These are phyloP conservation scores for Xestobium rufovillosum DNA, from an alignment of 2,888 invertebrate species.

Conservation along the genomic window DNA sequence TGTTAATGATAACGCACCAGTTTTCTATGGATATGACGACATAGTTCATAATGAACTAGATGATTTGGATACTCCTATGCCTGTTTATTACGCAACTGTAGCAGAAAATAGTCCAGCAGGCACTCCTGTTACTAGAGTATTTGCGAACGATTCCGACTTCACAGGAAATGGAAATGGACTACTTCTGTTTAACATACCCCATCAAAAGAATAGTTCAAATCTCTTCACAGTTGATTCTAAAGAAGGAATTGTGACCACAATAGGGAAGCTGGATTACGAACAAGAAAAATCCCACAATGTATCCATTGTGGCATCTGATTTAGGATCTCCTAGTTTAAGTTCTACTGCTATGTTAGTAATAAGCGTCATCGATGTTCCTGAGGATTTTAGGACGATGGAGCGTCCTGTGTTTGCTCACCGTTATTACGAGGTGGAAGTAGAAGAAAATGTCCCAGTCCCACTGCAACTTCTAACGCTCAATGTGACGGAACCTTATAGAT, in stretches of 20 bases:
- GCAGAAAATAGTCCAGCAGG: slow-evolving; percentile 71
- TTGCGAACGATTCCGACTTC: slow-evolving; percentile 80
- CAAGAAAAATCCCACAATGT: slow-evolving; percentile 60
- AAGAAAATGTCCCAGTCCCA: slow-evolving; percentile 73
- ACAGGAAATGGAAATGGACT: slow-evolving; percentile 81
- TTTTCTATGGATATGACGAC: slow-evolving; percentile 71
- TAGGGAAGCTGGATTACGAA: slow-evolving; percentile 66
- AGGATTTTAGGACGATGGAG: slow-evolving; percentile 41
- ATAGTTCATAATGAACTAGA: slow-evolving; percentile 45
- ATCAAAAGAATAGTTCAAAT: slow-evolving; percentile 54
- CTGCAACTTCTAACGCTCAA: slow-evolving; percentile 68
- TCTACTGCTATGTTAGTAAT: slow-evolving; percentile 68
- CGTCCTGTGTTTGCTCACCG: slow-evolving; percentile 42
- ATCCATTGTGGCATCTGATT: slow-evolving; percentile 74
- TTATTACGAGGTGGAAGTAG: slow-evolving; percentile 75
- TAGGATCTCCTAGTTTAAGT: slow-evolving; percentile 75
- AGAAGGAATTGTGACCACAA: slow-evolving; percentile 73
- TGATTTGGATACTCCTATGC: slow-evolving; percentile 52
- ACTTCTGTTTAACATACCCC: slow-evolving; percentile 67
- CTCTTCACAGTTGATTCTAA: slow-evolving; percentile 78
- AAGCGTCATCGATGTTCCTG: slow-evolving; percentile 59
- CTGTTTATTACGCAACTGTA: slow-evolving; percentile 68
- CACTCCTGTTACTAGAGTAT: slow-evolving; percentile 64
- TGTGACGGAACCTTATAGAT: slow-evolving; percentile 59
- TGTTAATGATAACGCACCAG: slow-evolving; percentile 76